Evolutionary conservation across 2,113 vertebrate species (phyloP).

Genomic region (Clarias batrachus): DNA sequence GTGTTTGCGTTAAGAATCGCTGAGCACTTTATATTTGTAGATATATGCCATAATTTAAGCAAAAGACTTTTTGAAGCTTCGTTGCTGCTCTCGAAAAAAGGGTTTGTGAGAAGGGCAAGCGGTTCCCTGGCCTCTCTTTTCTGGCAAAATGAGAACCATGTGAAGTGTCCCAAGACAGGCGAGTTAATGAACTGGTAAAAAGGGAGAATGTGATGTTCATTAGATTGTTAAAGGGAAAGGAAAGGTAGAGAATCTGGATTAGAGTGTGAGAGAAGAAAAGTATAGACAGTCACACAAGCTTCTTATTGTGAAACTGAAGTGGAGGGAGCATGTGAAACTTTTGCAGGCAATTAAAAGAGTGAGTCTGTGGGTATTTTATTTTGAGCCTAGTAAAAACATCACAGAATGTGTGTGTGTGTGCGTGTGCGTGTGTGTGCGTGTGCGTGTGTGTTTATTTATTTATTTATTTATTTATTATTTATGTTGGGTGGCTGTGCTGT

Average conservation of each 20-base stretch:
- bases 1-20: slow-evolving; percentile 14
- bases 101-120: slow-evolving; percentile 15
- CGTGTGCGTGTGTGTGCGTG: background rate
- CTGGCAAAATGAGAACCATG: slow-evolving; percentile 39
- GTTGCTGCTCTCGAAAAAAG: background rate
- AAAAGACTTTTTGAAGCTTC: background rate
- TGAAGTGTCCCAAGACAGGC: slow-evolving; percentile 34
- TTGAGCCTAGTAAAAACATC: background rate
- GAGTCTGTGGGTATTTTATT: slow-evolving; percentile 1
- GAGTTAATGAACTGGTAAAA: slow-evolving; percentile 43
- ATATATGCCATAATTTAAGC: background rate
- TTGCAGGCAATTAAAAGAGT: background rate
- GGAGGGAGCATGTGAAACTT: slow-evolving; percentile 27
- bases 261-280: slow-evolving; percentile 13
- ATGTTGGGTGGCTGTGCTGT: background rate
- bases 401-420: background rate
- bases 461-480: background rate
- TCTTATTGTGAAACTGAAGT: slow-evolving; percentile 19
- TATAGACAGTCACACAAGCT: background rate
- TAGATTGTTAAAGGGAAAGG: slow-evolving; percentile 25
- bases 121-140: slow-evolving; percentile 16
- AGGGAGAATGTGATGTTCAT: slow-evolving; percentile 33
- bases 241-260: background rate
- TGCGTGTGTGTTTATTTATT: too few relatives aligned
- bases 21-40: slow-evolving; percentile 2